phyloP scores from a whole-genome alignment of 2,888 invertebrate genomes.

The Nomada ruficornis region DNA sequence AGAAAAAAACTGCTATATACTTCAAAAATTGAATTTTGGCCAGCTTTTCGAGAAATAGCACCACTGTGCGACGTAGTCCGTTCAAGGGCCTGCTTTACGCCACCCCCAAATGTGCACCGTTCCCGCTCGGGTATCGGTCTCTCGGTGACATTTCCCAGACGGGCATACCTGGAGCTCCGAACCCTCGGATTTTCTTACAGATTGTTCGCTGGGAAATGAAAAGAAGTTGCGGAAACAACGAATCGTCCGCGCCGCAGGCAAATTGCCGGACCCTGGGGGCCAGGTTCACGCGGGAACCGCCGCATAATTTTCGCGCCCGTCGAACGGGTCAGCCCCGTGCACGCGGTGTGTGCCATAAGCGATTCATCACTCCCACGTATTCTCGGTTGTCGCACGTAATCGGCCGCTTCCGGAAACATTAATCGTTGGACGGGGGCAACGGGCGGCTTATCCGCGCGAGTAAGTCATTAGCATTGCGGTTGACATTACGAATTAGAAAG shows the following conservation, averaged over 20 bases:
- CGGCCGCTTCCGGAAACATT: conserved; percentile 69
- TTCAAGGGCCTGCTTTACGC: too few relatives aligned
- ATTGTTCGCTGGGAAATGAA: not conserved
- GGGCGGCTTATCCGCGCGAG: conserved; percentile 54
- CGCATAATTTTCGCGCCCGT: conserved; percentile 46
- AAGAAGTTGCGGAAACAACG: conserved; percentile 10
- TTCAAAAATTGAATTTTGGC: too few relatives aligned
- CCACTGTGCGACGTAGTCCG: too few relatives aligned
- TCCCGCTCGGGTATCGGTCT: too few relatives aligned
- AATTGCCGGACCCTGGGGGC: conserved; percentile 28
- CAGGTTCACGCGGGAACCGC: conserved; percentile 15
- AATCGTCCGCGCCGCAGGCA: conserved; percentile 18
- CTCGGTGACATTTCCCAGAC: too few relatives aligned
- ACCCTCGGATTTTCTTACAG: too few relatives aligned
- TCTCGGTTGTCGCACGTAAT: conserved; percentile 58
- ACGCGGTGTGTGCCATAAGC: conserved; percentile 29
- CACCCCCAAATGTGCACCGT: too few relatives aligned
- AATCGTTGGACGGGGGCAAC: conserved; percentile 60
- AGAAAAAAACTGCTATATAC: too few relatives aligned
- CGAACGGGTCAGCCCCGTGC: conserved; percentile 16
- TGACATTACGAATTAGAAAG: conserved; percentile 74
- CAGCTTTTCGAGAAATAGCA: too few relatives aligned
- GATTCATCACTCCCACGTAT: conserved; percentile 63
- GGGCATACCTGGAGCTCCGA: too few relatives aligned
- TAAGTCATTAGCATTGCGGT: conserved; percentile 70